Evolutionary conservation across 2,113 vertebrate genomes (phyloP).

Genomic region (Mirza zaza): DNA sequence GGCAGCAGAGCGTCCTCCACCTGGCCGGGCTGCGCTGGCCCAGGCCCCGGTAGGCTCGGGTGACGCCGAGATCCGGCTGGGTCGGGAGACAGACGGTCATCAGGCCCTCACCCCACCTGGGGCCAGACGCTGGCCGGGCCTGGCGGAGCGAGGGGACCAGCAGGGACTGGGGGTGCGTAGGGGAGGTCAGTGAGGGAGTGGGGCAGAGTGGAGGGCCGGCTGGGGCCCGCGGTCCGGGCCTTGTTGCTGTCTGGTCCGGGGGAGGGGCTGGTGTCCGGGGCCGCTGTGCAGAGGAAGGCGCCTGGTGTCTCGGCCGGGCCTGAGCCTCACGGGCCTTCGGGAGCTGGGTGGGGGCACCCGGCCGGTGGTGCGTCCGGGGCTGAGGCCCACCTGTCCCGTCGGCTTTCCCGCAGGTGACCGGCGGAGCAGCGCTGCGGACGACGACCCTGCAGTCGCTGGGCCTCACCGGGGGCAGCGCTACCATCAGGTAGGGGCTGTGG

Average conservation of each 20-base stretch:
- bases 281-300: background rate
- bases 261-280: background rate
- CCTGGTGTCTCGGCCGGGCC: no score
- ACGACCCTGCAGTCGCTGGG: slow-evolving; percentile 93
- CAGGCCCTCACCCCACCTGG: background rate
- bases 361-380: background rate
- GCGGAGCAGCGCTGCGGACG: slow-evolving; percentile 88
- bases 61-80: background rate
- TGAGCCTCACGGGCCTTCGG: background rate
- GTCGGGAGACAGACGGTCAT: background rate
- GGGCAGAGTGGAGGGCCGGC: background rate
- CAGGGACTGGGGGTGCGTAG: background rate
- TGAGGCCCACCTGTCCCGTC: background rate
- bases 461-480: slow-evolving; percentile 93
- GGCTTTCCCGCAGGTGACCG: slow-evolving; percentile 85
- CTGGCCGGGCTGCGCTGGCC: background rate
- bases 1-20: background rate
- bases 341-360: accelerated
- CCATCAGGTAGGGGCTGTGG: slow-evolving; percentile 88
- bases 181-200: background rate
- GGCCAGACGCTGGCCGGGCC: background rate
- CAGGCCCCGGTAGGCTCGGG: background rate
- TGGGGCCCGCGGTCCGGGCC: background rate
- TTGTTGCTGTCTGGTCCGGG: background rate
- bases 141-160: background rate